A percentile compares a stretch with the other conserved stretches of the same genome.
Evolutionary conservation across 2,888 invertebrate genomes (phyloP).

Genomic region (Cantharis rustica): DNA sequence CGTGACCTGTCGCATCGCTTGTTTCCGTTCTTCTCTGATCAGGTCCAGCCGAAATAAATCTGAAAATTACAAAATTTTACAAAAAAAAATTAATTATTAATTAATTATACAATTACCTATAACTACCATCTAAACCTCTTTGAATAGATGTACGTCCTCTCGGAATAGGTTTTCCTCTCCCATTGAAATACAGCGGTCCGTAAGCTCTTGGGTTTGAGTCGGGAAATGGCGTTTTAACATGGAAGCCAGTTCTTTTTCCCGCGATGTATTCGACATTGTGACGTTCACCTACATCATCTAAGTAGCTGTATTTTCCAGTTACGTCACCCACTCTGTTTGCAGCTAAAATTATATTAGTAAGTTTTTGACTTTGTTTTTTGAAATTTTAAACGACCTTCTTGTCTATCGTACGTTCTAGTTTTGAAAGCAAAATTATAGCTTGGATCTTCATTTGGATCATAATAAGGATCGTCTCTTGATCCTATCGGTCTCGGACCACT

Average conservation of each 20-base stretch:
- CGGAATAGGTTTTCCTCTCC: conserved; percentile 66
- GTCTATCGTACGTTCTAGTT: conserved; percentile 69
- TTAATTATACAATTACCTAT: conserved; percentile 58
- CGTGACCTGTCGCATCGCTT: conserved; percentile 72
- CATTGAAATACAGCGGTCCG: conserved; percentile 66
- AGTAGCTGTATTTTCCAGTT: conserved; percentile 70
- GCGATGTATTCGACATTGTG: conserved; percentile 79
- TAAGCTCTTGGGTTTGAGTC: conserved; percentile 71
- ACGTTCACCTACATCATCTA: conserved; percentile 76
- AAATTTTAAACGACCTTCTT: conserved; percentile 56
- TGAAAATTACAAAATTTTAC: conserved; percentile 42
- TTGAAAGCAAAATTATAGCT: conserved; percentile 73
- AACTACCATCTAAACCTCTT: conserved; percentile 73
- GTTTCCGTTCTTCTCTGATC: conserved; percentile 77
- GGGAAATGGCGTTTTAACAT: conserved; percentile 71
- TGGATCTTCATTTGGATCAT: conserved; percentile 78
- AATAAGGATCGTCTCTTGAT: conserved; percentile 70
- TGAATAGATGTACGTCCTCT: conserved; percentile 75
- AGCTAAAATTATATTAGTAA: conserved; percentile 24
- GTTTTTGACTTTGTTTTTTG: neutral
- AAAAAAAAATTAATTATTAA: neutral
- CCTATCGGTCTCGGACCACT: conserved; percentile 67
- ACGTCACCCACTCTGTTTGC: conserved; percentile 52
- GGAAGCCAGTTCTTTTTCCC: conserved; percentile 76
- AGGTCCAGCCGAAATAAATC: conserved; percentile 76